Base-by-base conservation (phyloP, 2,797 vertebrate genomes). In the Hydrocynus forskahlii region DNA sequence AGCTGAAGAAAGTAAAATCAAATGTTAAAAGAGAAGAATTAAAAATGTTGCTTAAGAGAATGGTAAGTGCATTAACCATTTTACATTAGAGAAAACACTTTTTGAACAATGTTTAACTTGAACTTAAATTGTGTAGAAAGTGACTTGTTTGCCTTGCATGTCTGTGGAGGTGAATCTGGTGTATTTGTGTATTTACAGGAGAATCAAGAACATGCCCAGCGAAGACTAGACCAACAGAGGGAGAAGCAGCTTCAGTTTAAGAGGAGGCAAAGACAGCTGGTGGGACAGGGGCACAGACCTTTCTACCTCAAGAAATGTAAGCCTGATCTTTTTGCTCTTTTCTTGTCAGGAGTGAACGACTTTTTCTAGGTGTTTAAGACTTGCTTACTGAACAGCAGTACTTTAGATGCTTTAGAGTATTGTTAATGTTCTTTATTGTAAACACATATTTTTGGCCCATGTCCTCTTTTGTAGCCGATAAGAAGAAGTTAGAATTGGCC, bases 241-340 rank as follows among this genome's bases (percentile, higher is more conserved):
- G 95, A 97, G 86, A 90, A 92, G 62, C 93, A 94, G 87, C 87
- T 96, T 81, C 84, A 94, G 78, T 92, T 96, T 82, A 97, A 97
- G 92, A 95, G 83, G 82, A 88, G 93, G 81, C 95, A 92, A 88
- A 89, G 96, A 71, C 95, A 95, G 63, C 75, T 92, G 83, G 96
- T 96, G 72, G 93, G 90, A 77, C 91, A 95, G 78, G 97, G 97
- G 8, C 93, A 92, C 23, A 94, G 88, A 10, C 97, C 97, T 0
- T 97, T 95, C 91, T 98, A 96, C 92, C 86, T 97, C 23, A 99
- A 98, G 91, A 97, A 94, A 87, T 96, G 97, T 98, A 89, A 94
- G 95, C 91, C n/a, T n/a, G n/a, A 2, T 8, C 23, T 38, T 1
- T 66, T 66, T 40, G 9, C 19, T 66, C 19, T 66, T 2, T 35